Percentiles rank a stretch among this genome's conserved stretches.
phyloP scores from a whole-genome alignment of 2,113 vertebrate genomes.

The Speoplatyrhinus poulsoni region DNA sequence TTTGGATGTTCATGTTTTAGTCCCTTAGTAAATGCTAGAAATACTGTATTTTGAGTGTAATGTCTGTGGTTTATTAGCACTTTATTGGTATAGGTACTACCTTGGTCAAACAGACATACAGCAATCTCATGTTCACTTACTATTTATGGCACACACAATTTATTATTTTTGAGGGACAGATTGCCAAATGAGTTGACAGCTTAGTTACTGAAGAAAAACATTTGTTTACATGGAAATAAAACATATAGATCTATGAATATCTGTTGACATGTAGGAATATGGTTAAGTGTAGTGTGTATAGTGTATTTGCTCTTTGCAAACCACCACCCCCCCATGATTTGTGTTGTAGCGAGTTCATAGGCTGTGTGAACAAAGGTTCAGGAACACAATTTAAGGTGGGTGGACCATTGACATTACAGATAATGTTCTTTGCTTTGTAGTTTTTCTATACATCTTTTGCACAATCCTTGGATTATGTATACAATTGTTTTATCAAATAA shows the following conservation, averaged over 20 bases:
- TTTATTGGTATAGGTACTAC: constrained; percentile 77
- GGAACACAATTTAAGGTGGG: constrained; percentile 33
- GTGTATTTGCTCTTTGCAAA: constrained; percentile 37
- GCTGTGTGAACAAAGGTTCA: constrained; percentile 36
- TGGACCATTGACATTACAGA: constrained; percentile 19
- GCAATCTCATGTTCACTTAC: constrained; percentile 1
- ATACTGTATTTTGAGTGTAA: constrained; percentile 56
- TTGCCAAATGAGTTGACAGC: constrained; percentile 55
- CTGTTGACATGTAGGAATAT: constrained; percentile 55
- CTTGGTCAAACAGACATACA: constrained; percentile 51
- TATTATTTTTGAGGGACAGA: constrained; percentile 47
- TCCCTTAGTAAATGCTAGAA: constrained; percentile 37
- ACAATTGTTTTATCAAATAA: constrained; percentile 49
- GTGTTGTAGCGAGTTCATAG: constrained; percentile 3
- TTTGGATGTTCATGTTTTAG: constrained; percentile 24
- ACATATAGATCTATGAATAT: constrained; percentile 71
- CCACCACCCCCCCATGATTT: too few species aligned
- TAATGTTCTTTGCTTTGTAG: constrained; percentile 17
- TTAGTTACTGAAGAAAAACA: constrained; percentile 43
- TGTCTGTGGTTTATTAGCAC: constrained; percentile 75
- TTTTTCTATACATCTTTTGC: constrained; percentile 53
- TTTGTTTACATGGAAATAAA: constrained; percentile 71
- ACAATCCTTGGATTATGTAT: constrained; percentile 55
- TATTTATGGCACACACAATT: constrained; percentile 48
- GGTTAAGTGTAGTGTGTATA: constrained; percentile 42